Evolutionary conservation across 2,888 invertebrate species (phyloP), one percentile per base, ranked within the genome.

Genomic region (Pristionchus arcanus): DNA sequence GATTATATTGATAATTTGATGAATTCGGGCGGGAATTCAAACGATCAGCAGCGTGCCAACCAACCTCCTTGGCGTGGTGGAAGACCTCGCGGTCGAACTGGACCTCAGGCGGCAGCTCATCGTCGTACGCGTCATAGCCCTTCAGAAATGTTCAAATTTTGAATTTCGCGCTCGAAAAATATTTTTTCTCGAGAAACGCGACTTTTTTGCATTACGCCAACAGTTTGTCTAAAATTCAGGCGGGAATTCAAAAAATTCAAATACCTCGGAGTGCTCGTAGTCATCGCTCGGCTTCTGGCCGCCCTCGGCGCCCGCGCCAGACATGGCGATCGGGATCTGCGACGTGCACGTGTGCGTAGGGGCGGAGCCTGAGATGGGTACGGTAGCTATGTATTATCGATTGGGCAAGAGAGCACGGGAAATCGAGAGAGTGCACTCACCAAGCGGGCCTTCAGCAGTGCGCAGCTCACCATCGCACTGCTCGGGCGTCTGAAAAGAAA

Each of bases 61-160:
- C 11, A 25, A 87, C 87, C 68, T 87, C 87, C 31, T 55, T 66
- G 28, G 87, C 87, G 53, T 31, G 21, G n/a, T 87, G 66, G 87
- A 87, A 87, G 16, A 93, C 93, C 63, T 93, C 93, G 9, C 94
- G 90, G 53, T 94, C 94, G 89, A 94, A 94, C 85, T 93, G 92
- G 55, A 94, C 92, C 89, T 94, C 94, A n/a, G 94, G 94, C 16
- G 94, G 93, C 66, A 93, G 63, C 42, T 92, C 92, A 59, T 94
- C 93, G 81, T 94, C 94, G 74, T 94, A 93, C 53, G 93, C 91
- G 74, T 93, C 92, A 81, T 93, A 93, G 88, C 92, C 91, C 93
- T 93, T 89, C 66, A 68, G n/a, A 42, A 42, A 34, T n/a, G 66
- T 68, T 42, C n/a, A 68, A 68, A 49, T 2, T 66, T 63, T 28